Evolutionary conservation across 2,888 invertebrate species (phyloP).

Genomic region (Tachina lurida): DNA sequence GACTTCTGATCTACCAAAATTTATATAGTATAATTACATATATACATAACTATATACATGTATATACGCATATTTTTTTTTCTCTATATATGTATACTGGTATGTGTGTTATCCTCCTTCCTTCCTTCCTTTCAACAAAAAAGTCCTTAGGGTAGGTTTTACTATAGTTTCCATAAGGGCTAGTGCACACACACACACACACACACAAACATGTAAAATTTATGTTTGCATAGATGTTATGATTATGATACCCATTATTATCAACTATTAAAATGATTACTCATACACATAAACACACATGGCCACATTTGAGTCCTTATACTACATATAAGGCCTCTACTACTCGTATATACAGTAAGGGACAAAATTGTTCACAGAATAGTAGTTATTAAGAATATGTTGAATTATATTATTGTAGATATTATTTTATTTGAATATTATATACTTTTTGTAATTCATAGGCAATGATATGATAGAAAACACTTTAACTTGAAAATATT

Average conservation of each 20-base stretch:
- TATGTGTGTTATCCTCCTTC: constrained; percentile 18
- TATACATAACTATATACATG: background rate
- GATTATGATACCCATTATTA: constrained; percentile 69
- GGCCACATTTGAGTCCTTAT: background rate
- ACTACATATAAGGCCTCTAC: no score
- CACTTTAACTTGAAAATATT: no score
- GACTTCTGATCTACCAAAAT: constrained; percentile 19
- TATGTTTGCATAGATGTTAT: constrained; percentile 48
- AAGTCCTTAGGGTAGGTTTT: constrained; percentile 71
- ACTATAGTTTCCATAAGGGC: constrained; percentile 38
- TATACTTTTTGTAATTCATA: no score
- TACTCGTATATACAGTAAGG: background rate
- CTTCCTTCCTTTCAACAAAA: constrained; percentile 59
- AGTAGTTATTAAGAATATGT: no score
- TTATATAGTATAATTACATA: background rate
- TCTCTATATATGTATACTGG: background rate
- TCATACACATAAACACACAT: constrained; percentile 44
- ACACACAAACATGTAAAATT: background rate
- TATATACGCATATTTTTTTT: background rate
- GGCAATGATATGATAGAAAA: no score
- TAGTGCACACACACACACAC: background rate
- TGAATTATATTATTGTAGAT: no score
- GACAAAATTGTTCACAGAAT: no score
- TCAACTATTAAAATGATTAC: constrained; percentile 71
- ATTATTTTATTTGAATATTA: no score